A percentile compares a stretch with the other conserved stretches of the same genome.
Conservation (phyloP, 2,888 invertebrate species). For the Philereme transversata region DNA sequence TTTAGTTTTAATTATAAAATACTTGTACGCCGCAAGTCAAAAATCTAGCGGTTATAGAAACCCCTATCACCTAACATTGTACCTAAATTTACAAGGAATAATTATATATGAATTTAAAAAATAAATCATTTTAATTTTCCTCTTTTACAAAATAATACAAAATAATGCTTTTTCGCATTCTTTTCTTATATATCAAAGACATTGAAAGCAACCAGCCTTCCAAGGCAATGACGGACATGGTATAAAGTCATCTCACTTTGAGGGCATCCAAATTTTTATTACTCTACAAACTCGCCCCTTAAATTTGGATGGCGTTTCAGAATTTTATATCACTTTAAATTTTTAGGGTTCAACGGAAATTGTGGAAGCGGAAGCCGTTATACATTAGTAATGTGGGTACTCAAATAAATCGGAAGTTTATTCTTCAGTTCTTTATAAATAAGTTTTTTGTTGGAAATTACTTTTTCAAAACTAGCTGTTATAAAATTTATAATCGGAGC, state of each 20-base stretch:
- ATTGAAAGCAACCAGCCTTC: neutral
- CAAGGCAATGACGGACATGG: constrained; percentile 15
- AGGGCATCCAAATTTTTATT: constrained; percentile 38
- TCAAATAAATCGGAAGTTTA: constrained; percentile 15
- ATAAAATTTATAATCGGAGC: too few relatives aligned
- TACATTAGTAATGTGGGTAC: constrained; percentile 22
- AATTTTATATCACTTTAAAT: constrained; percentile 35
- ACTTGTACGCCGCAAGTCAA: too few relatives aligned
- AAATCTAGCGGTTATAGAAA: too few relatives aligned
- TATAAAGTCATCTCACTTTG: constrained; percentile 29
- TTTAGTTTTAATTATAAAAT: too few relatives aligned
- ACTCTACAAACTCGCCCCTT: constrained; percentile 39
- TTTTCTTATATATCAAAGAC: neutral
- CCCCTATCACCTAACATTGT: too few relatives aligned
- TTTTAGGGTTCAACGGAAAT: constrained; percentile 33
- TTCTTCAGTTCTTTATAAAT: neutral
- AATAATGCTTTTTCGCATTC: neutral
- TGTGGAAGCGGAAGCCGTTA: constrained; percentile 21
- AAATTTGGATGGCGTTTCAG: constrained; percentile 34
- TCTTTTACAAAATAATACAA: too few relatives aligned
- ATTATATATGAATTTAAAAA: too few relatives aligned
- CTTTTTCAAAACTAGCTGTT: too few relatives aligned
- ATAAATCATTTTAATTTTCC: too few relatives aligned
- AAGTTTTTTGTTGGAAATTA: too few relatives aligned
- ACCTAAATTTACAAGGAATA: too few relatives aligned